phyloP scores from a whole-genome alignment of 30 jellyfish, hydroid and myxozoan species.

The Catostylus mosaicus region DNA sequence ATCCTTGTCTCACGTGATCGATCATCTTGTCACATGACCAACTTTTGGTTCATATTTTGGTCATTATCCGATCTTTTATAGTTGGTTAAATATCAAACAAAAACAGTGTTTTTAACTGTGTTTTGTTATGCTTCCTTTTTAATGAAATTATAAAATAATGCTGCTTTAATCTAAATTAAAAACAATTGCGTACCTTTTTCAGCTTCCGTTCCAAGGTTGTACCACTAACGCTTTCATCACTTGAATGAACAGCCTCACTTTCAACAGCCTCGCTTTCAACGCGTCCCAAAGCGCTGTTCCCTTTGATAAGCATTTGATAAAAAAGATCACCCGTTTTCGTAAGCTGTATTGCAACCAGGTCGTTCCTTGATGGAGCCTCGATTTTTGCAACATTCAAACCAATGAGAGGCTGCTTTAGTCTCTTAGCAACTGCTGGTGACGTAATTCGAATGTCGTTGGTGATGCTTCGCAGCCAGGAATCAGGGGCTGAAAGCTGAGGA shows the following conservation, averaged over 20 bases:
- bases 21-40: no score
- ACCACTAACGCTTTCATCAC: no score
- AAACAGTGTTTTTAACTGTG: no score
- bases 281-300: background rate
- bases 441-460: constrained; percentile 34
- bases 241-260: background rate
- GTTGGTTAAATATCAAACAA: no score
- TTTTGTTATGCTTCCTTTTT: no score
- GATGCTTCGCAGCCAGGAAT: constrained; percentile 34
- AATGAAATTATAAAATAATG: no score
- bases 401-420: constrained; percentile 66
- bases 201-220: no score
- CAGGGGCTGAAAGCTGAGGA: constrained; percentile 47
- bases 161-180: no score
- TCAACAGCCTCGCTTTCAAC: background rate
- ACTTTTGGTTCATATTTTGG: no score
- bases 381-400: constrained; percentile 24
- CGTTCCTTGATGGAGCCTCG: constrained; percentile 9
- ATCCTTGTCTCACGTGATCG: no score
- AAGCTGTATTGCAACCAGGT: constrained; percentile 48
- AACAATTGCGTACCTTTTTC: no score
- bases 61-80: no score
- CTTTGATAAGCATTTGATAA: constrained; percentile 28
- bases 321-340: constrained; percentile 67
- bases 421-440: constrained; percentile 54